phyloP scores from a whole-genome alignment of 2,888 invertebrate genomes.

The Epinotia nisella region DNA sequence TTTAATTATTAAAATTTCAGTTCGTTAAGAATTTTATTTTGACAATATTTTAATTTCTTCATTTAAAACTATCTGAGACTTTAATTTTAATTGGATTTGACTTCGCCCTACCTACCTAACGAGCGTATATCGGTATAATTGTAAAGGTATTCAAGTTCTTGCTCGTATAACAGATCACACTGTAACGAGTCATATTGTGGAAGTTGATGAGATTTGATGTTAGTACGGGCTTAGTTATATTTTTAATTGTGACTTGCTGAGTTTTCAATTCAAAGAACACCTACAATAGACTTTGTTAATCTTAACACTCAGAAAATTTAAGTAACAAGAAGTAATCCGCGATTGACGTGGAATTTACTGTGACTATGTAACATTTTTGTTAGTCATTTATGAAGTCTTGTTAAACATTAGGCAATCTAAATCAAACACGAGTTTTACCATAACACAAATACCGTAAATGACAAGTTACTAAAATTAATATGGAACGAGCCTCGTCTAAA shows the following conservation, averaged over 20 bases:
- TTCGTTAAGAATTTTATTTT: too few species aligned
- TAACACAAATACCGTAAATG: not conserved
- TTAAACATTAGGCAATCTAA: not conserved
- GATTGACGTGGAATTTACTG: not conserved
- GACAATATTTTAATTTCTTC: too few species aligned
- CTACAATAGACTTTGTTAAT: slow-evolving; percentile 4
- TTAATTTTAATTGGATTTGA: slow-evolving; percentile 35
- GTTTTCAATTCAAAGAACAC: slow-evolving; percentile 2
- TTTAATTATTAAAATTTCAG: too few species aligned
- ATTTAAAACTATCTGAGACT: too few species aligned
- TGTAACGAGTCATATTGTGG: not conserved
- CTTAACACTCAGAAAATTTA: not conserved
- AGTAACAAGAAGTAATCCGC: not conserved
- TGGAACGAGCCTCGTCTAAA: not conserved
- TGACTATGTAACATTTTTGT: not conserved
- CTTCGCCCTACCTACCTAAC: not conserved
- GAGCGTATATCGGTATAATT: slow-evolving; percentile 6
- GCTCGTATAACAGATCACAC: not conserved
- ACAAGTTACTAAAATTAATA: not conserved
- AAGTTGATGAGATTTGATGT: slow-evolving; percentile 2
- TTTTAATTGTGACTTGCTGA: not conserved
- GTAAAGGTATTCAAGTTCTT: not conserved
- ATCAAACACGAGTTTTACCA: not conserved
- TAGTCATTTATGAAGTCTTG: not conserved
- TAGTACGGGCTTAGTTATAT: not conserved